These are phyloP conservation scores for Acomys russatus DNA, from an alignment of 2,797 vertebrate genomes.

Conservation along the genomic window DNA sequence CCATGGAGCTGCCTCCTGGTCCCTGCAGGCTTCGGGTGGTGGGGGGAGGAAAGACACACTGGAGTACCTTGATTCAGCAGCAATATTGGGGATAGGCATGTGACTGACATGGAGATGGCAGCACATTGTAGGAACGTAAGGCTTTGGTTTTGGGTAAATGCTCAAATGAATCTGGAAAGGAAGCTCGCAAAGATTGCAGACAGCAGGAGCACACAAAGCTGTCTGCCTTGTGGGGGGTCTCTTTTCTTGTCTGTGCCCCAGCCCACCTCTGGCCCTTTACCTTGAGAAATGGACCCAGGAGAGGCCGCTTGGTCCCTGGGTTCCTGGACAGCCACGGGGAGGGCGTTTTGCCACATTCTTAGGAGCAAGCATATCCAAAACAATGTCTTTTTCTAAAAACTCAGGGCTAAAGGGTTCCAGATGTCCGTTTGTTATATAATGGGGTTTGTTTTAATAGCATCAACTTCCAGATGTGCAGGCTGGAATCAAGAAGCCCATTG, in stretches of 20 bases:
- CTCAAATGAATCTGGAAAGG: neutral
- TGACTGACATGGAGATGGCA: neutral
- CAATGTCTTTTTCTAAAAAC: constrained; percentile 88
- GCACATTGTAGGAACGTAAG: constrained; percentile 34
- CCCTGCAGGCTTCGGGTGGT: neutral
- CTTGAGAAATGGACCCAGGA: constrained; percentile 54
- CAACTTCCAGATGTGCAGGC: constrained; percentile 90
- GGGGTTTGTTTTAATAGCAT: constrained; percentile 88
- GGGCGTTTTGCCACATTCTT: constrained; percentile 89
- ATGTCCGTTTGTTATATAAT: constrained; percentile 91
- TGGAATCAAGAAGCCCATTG: constrained; percentile 85
- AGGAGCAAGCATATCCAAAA: constrained; percentile 88
- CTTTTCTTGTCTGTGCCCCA: neutral
- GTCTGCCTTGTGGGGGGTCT: neutral
- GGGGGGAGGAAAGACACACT: neutral
- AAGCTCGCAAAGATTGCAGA: neutral
- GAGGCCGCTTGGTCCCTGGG: constrained; percentile 52
- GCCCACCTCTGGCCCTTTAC: constrained; percentile 28
- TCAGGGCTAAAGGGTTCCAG: constrained; percentile 89
- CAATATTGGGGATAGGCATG: neutral
- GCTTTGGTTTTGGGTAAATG: neutral
- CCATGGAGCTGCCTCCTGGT: neutral
- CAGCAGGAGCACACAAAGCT: neutral
- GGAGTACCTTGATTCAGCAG: neutral
- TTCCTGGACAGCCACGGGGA: constrained; percentile 80